phyloP scores from a whole-genome alignment of 2,113 vertebrate species.

The Pseudonaja textilis region DNA sequence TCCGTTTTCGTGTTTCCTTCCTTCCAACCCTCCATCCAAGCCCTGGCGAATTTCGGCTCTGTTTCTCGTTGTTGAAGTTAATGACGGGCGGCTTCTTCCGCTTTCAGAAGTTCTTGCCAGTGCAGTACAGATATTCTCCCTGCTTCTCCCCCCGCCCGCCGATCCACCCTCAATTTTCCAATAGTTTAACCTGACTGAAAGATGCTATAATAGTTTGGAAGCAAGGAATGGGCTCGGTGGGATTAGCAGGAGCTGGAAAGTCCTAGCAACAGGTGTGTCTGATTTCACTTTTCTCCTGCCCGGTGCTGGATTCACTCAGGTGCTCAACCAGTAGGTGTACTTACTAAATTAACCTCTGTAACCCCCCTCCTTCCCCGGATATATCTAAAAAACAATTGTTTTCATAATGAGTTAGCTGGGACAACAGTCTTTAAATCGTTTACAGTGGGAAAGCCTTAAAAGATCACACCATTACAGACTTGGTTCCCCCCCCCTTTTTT shows the following conservation, averaged over 20 bases:
- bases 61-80: not conserved
- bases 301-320: not conserved
- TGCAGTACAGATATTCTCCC: not conserved
- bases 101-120: not conserved
- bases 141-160: not conserved
- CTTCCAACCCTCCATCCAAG: not conserved
- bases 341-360: not conserved
- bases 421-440: not conserved
- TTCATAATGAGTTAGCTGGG: not conserved
- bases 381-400: not conserved
- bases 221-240: not conserved
- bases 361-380: not conserved
- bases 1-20: not conserved
- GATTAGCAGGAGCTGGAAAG: not conserved
- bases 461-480: not conserved
- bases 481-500: not conserved
- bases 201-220: no score
- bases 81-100: not conserved
- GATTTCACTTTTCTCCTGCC: not conserved
- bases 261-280: slow-evolving; percentile 10
- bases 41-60: not conserved
- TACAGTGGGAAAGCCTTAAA: not conserved
- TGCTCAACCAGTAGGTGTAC: not conserved
- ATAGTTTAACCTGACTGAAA: not conserved
- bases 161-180: not conserved